These are phyloP conservation scores for Chanos chanos DNA, from an alignment of 2,797 vertebrate species.

Conservation along the genomic window DNA sequence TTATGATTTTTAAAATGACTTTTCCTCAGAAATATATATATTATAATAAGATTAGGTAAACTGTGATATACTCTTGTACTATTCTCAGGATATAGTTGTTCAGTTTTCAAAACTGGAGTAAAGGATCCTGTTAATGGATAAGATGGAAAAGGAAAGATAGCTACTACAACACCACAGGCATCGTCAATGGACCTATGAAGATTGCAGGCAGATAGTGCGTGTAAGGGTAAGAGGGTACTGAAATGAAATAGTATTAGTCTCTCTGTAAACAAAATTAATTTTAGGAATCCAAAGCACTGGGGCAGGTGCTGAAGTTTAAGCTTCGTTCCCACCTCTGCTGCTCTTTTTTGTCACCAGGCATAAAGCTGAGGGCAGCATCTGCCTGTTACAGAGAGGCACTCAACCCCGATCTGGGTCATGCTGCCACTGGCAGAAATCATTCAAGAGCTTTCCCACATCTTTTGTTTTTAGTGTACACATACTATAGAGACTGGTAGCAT, in stretches of 20 bases:
- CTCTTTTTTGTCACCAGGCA: not conserved
- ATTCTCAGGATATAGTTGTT: no score
- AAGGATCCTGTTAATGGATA: no score
- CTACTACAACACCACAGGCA: not conserved
- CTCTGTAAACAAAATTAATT: conserved; percentile 19
- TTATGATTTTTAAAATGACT: no score
- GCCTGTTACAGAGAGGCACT: conserved; percentile 9
- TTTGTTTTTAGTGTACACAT: no score
- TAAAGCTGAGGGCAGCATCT: conserved; percentile 8
- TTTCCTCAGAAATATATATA: no score
- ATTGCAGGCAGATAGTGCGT: not conserved
- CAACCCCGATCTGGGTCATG: conserved; percentile 29
- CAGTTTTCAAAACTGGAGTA: no score
- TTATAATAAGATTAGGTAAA: no score
- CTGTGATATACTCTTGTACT: no score
- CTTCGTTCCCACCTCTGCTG: not conserved
- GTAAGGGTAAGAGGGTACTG: not conserved
- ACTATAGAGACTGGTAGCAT: no score
- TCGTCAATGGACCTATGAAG: conserved; percentile 7
- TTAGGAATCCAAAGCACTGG: conserved; percentile 3
- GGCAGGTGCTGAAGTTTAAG: conserved; percentile 15
- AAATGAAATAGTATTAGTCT: not conserved
- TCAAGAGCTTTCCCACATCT: conserved; percentile 7
- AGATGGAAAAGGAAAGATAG: no score
- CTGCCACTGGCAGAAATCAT: conserved; percentile 9